Evolutionary conservation across 2,888 invertebrate genomes (phyloP).

Genomic region (Dynastes maya): DNA sequence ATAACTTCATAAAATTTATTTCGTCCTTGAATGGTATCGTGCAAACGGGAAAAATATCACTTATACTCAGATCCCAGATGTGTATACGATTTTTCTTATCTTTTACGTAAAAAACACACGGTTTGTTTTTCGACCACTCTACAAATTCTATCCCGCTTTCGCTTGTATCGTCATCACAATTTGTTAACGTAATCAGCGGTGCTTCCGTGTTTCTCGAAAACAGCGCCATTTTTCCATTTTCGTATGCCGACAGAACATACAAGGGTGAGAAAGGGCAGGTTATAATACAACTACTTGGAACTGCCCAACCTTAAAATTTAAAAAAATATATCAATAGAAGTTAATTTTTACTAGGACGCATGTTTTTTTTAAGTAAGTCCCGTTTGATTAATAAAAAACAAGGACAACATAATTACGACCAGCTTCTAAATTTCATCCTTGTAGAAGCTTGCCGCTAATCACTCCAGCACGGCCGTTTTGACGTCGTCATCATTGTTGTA

Average conservation of each 20-base stretch:
- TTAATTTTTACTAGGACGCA: too few relatives aligned
- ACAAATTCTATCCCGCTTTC: constrained; percentile 67
- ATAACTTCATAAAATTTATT: constrained; percentile 70
- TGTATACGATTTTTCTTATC: constrained; percentile 70
- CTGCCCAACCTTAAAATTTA: constrained; percentile 57
- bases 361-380: too few relatives aligned
- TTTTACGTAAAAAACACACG: constrained; percentile 72
- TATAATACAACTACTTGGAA: constrained; percentile 70
- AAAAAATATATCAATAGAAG: background rate
- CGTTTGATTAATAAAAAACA: too few relatives aligned
- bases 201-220: constrained; percentile 69
- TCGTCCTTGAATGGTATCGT: constrained; percentile 69
- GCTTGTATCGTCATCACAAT: constrained; percentile 61
- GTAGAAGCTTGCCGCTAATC: too few relatives aligned
- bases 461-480: too few relatives aligned
- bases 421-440: too few relatives aligned
- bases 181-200: constrained; percentile 68
- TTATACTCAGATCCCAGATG: constrained; percentile 73
- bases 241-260: constrained; percentile 72
- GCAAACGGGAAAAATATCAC: constrained; percentile 71
- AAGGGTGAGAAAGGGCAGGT: constrained; percentile 71
- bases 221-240: constrained; percentile 72
- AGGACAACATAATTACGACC: too few relatives aligned
- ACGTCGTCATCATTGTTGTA: too few relatives aligned
- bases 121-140: constrained; percentile 73